Evolutionary conservation across 2,888 invertebrate genomes (phyloP).

Genomic region (Monoplex corrugatus): DNA sequence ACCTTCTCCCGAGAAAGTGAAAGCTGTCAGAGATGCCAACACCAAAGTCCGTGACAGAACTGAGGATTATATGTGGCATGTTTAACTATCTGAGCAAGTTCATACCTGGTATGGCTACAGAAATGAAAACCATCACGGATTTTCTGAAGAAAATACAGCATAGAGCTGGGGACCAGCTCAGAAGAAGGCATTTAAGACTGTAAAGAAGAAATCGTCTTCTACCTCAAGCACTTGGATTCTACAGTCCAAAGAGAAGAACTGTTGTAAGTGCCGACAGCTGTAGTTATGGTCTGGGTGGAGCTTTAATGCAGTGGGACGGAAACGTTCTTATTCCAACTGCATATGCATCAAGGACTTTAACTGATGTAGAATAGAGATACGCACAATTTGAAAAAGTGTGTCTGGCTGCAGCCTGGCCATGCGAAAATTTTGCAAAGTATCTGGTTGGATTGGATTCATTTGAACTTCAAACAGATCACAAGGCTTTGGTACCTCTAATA

Average conservation of each 20-base stretch:
- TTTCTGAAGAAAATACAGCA: slow-evolving; percentile 1
- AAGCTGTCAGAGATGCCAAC: slow-evolving; percentile 19
- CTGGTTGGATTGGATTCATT: slow-evolving; percentile 26
- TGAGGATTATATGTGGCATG: slow-evolving; percentile 33
- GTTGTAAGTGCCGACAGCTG: not conserved
- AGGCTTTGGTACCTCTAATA: slow-evolving; percentile 35
- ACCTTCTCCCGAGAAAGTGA: slow-evolving; percentile 18
- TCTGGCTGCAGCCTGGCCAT: slow-evolving; percentile 55
- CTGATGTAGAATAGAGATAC: not conserved
- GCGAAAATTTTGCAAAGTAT: slow-evolving; percentile 35
- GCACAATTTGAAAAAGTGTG: slow-evolving; percentile 42
- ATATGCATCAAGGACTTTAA: not conserved
- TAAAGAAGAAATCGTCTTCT: not conserved
- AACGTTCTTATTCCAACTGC: not conserved
- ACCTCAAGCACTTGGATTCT: slow-evolving; percentile 6
- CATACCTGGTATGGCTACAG: slow-evolving; percentile 12
- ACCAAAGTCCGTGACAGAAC: slow-evolving; percentile 14
- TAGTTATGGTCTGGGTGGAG: slow-evolving; percentile 3
- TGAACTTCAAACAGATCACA: slow-evolving; percentile 39
- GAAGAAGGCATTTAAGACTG: not conserved
- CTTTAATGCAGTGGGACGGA: not conserved
- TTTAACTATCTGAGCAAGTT: slow-evolving; percentile 32
- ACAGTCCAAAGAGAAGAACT: not conserved
- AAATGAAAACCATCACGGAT: slow-evolving; percentile 21
- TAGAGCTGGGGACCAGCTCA: slow-evolving; percentile 26